Evolutionary conservation across 2,888 invertebrate genomes (phyloP), one percentile per base, ranked within the genome.

Genomic region (Aplocera efformata): DNA sequence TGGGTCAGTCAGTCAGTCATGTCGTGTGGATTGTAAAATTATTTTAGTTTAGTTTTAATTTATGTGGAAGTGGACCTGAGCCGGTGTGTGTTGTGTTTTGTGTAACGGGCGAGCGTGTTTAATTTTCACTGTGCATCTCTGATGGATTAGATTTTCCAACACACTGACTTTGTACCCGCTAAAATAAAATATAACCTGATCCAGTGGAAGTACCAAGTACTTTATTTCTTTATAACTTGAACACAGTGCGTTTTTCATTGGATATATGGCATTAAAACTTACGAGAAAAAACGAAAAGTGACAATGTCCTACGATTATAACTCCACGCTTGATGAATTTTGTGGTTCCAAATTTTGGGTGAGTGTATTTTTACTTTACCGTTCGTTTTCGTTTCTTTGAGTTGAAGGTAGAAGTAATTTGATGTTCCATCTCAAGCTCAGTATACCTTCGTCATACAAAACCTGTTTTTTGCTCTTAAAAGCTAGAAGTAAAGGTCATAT

Each of bases 341-440:
- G 95, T 76, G 94, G 94, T 57, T 91, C 92, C 40, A 77, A 80
- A 74, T 95, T 95, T 90, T 95, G 95, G 95, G 95, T 94, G 90
- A 93, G 92, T 85, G 58, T 62, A 56, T 60, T 55, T 50, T 23
- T 23, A 6, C 7, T 27, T 8, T 28, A 13, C 21, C 9, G 2
- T 2, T 30, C n/a, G 9, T 22, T 28, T 20, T 28, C n/a, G 13
- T n/a, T 32, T 27, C 11, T 26, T 11, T 39, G 8, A 6, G 6
- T 6, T 10, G 6, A 23, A 30, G 21, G 24, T 13, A 24, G 10
- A 27, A 10, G 6, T 25, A 17, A 29, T 8, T 30, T 26, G 7
- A 11, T 28, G 13, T 28, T 7, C 3, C 7, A 28, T 11, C 20
- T 6, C 6, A 29, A 7, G 8, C n/a, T 17, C 8, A 8, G 17